Evolutionary conservation across 2,113 vertebrate genomes (phyloP), one percentile per base, ranked within the genome.

Genomic region (Noctilio leporinus): DNA sequence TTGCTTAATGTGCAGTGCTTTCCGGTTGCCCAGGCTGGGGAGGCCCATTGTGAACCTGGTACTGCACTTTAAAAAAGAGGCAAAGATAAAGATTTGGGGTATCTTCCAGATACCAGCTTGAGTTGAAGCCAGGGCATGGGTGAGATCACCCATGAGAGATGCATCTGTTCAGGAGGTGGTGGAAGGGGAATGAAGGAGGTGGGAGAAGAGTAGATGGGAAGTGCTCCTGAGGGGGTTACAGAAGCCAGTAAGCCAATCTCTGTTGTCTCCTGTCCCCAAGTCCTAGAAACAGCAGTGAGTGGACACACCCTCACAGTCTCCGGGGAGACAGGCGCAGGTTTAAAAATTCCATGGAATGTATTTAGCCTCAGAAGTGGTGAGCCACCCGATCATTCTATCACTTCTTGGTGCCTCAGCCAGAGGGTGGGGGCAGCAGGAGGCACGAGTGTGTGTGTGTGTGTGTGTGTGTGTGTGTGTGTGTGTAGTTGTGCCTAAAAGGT

Each of bases 381-480:
- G 59, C 67, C 59, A 73, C 53, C 81, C 82, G 94, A 92, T 92
- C 80, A 64, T 72, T 76, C 89, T 67, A 22, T 90, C 77, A 73
- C 47, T 78, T 87, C 65, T 85, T 20, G 7, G 89, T 53, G 84
- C 78, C 80, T 96, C 72, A 45, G 40, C 65, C 72, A 62, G 75
- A 76, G 62, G 33, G 77, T 72, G 76, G 77, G 81, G 75, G 70
- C 45, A 55, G 28, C 59, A 22, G 67, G 89, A 57, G n/a, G 73
- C 38, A 10, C 72, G 95, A 89, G 49, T 53, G 51, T 53, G 53
- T 53, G 17, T 53, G 53, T 30, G 57, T 62, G 59, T 62, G 59
- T 62, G 59, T 62, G 28, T 59, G 57, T 59, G 57, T 59, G 57
- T 59, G 57, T 59, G 26, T 62, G 12, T 80, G 76, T 33, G 16